Conservation (phyloP, 2,888 invertebrate species). For the Drosophila percnosoma region DNA sequence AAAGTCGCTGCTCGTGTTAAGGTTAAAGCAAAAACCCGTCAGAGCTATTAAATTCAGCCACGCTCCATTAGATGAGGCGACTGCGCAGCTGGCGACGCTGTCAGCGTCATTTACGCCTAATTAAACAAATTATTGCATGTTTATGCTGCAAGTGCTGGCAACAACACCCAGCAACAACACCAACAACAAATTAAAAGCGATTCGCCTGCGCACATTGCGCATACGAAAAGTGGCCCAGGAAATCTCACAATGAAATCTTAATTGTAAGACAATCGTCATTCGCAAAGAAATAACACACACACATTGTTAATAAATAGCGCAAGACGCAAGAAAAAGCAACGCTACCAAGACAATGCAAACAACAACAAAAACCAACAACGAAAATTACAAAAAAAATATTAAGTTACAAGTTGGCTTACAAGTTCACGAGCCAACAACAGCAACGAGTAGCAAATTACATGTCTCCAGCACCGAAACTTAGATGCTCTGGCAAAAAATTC, state of each 20-base stretch:
- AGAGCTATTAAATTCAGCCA: conserved; percentile 72
- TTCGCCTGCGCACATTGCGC: conserved; percentile 46
- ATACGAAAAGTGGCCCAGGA: conserved; percentile 69
- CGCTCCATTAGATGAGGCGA: conserved; percentile 71
- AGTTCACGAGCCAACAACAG: conserved; percentile 67
- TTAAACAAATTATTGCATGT: conserved; percentile 78
- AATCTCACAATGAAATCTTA: conserved; percentile 76
- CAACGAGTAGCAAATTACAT: conserved; percentile 32
- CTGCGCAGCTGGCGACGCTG: conserved; percentile 48
- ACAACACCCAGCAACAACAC: conserved; percentile 17
- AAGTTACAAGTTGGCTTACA: conserved; percentile 70
- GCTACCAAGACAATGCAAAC: conserved; percentile 52
- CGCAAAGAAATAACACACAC: conserved; percentile 37
- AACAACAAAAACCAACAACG: conserved; percentile 19
- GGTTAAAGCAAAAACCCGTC: conserved; percentile 67
- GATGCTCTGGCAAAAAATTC: conserved; percentile 28
- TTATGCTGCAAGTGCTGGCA: conserved; percentile 60
- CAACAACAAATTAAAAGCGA: conserved; percentile 24
- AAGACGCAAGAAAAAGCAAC: conserved; percentile 37
- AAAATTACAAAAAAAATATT: conserved; percentile 49
- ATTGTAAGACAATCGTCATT: conserved; percentile 71
- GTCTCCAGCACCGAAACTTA: conserved; percentile 7
- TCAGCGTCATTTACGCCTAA: conserved; percentile 76
- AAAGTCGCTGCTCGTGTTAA: conserved; percentile 51
- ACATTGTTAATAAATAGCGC: conserved; percentile 68